phyloP scores from a whole-genome alignment of 2,113 vertebrate genomes.

The Notechis scutatus region DNA sequence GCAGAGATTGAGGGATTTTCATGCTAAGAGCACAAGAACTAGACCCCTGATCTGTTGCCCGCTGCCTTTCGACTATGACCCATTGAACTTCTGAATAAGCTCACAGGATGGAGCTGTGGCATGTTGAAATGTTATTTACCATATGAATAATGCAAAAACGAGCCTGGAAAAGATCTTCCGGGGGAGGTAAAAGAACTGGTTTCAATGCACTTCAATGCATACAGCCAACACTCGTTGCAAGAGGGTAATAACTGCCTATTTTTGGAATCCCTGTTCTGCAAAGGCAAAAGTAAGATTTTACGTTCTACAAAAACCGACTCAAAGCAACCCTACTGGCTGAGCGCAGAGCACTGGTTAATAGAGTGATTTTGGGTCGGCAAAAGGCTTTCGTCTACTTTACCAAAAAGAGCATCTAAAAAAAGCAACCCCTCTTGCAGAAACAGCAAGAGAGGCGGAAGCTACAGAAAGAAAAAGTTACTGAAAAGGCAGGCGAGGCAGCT shows the following conservation, averaged over 20 bases:
- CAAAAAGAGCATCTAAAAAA: neutral
- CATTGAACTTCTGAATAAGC: neutral
- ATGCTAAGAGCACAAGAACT: neutral
- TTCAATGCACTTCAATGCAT: neutral
- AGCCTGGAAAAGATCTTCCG: neutral
- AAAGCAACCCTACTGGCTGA: neutral
- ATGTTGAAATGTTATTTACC: neutral
- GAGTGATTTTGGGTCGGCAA: neutral
- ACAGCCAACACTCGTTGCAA: neutral
- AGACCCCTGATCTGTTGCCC: neutral
- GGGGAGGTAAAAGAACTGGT: neutral
- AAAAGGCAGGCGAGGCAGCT: neutral
- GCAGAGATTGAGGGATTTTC: neutral
- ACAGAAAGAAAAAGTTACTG: neutral
- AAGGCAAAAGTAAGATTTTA: neutral
- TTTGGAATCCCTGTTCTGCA: neutral
- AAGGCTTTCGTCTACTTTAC: neutral
- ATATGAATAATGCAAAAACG: neutral
- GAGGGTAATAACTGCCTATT: neutral
- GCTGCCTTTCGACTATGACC: neutral
- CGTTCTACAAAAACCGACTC: neutral
- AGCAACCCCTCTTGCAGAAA: neutral
- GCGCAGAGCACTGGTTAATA: neutral
- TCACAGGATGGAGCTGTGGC: neutral
- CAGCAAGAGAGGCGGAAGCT: neutral